phyloP scores from a whole-genome alignment of 1,140 invertebrate genomes.

The Sinonovacula constricta region DNA sequence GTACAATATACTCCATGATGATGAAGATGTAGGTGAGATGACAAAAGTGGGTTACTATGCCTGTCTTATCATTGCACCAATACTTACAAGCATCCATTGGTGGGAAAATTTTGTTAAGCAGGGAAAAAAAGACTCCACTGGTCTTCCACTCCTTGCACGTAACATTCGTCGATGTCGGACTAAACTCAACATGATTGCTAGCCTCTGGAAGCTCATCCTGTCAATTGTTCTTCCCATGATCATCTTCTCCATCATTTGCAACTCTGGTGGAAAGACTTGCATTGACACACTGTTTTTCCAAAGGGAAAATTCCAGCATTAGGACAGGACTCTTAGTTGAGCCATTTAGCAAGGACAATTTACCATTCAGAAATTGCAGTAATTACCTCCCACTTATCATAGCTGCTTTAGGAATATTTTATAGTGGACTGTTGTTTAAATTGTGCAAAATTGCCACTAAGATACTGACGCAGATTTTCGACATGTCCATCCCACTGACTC shows the following conservation, averaged over 20 bases:
- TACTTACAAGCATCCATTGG: slow-evolving; percentile 67
- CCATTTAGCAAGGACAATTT: slow-evolving; percentile 5
- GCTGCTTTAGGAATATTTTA: slow-evolving; percentile 59
- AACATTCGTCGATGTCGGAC: slow-evolving; percentile 52
- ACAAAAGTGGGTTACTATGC: neutral
- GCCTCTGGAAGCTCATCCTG: slow-evolving; percentile 65
- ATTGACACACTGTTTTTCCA: slow-evolving; percentile 45
- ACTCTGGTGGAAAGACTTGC: slow-evolving; percentile 34
- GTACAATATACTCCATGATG: neutral
- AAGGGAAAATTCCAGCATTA: neutral
- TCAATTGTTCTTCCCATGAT: slow-evolving; percentile 54
- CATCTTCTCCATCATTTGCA: slow-evolving; percentile 45
- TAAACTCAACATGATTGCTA: slow-evolving; percentile 62
- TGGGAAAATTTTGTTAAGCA: slow-evolving; percentile 72
- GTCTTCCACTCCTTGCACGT: slow-evolving; percentile 30
- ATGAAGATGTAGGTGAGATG: no score
- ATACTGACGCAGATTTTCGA: slow-evolving; percentile 65
- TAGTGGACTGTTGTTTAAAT: slow-evolving; percentile 65
- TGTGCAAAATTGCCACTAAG: slow-evolving; percentile 64
- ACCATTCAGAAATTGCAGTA: slow-evolving; percentile 31
- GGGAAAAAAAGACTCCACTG: slow-evolving; percentile 43
- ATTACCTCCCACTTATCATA: slow-evolving; percentile 57
- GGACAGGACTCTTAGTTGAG: slow-evolving; percentile 23
- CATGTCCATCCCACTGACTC: slow-evolving; percentile 63
- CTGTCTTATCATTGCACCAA: slow-evolving; percentile 23